phyloP scores from a whole-genome alignment of 2,113 vertebrate genomes.

The Steatornis caripensis region DNA sequence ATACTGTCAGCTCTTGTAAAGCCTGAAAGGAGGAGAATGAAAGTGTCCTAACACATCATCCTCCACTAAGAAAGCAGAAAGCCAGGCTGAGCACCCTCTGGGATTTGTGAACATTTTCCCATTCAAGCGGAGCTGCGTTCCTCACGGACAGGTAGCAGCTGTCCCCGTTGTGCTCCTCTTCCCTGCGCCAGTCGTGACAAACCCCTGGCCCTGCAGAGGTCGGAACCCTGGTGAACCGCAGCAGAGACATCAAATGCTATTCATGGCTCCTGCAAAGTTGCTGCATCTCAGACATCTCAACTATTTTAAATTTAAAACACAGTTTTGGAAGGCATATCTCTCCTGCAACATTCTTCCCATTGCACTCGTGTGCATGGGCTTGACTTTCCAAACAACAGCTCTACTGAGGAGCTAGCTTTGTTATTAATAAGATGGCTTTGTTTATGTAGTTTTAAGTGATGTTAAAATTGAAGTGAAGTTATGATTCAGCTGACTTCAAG shows the following conservation, averaged over 20 bases:
- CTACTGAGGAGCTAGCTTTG: conserved; percentile 13
- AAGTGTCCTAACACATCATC: neutral
- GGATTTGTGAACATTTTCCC: neutral
- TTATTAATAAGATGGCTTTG: conserved; percentile 52
- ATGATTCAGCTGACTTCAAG: conserved; percentile 55
- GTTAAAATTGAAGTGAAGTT: conserved; percentile 58
- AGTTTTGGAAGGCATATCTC: conserved; percentile 31
- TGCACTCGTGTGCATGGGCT: neutral
- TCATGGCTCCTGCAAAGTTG: neutral
- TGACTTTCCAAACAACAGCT: conserved; percentile 51
- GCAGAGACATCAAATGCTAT: neutral
- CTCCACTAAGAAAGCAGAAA: neutral
- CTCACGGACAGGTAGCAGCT: neutral
- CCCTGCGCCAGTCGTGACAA: neutral
- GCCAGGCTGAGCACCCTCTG: neutral
- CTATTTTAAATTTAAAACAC: conserved; percentile 47
- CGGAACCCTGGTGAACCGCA: neutral
- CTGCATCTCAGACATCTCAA: conserved; percentile 25
- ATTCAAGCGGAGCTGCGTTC: fast-evolving
- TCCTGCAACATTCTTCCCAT: conserved; percentile 45
- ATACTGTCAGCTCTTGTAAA: neutral
- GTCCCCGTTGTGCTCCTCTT: neutral
- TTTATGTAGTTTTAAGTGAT: conserved; percentile 60
- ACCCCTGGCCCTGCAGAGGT: neutral
- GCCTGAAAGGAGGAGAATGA: neutral